Percentiles rank a stretch among this genome's conserved stretches.
Conservation (phyloP, 2,797 vertebrate species). For the Epinephelus coioides region DNA sequence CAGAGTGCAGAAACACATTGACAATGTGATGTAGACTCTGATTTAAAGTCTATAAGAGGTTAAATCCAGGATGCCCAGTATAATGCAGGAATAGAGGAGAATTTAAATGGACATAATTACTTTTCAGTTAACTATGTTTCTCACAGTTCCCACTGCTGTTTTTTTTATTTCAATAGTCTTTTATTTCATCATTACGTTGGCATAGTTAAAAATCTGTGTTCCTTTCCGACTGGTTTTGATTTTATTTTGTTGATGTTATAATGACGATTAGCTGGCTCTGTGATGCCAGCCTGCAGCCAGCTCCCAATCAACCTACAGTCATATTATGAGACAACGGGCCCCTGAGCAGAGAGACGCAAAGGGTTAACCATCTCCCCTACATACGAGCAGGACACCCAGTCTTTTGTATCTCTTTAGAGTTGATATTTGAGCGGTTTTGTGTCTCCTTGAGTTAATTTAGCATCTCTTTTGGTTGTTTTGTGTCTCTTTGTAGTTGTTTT, state of each 20-base stretch:
- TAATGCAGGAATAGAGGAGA: neutral
- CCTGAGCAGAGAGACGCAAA: too few relatives aligned
- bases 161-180: neutral
- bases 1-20: conserved; percentile 13
- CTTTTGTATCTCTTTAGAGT: too few relatives aligned
- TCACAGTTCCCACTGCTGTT: neutral
- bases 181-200: neutral
- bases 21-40: neutral
- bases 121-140: neutral
- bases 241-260: conserved; percentile 10
- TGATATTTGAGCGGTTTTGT: too few relatives aligned
- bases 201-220: conserved; percentile 18
- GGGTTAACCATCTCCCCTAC: too few relatives aligned
- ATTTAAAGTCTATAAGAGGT: neutral
- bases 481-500: too few relatives aligned
- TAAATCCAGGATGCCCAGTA: neutral
- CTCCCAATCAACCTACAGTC: neutral
- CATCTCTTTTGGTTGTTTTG: too few relatives aligned
- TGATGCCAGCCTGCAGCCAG: neutral
- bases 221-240: neutral
- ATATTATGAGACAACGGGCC: too few relatives aligned
- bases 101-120: neutral
- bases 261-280: conserved; percentile 11
- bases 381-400: too few relatives aligned
- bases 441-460: too few relatives aligned